A percentile compares a stretch with the other conserved stretches of the same genome.
phyloP scores from a whole-genome alignment of 1,140 invertebrate species.

The Lordiphosa stackelbergi region DNA sequence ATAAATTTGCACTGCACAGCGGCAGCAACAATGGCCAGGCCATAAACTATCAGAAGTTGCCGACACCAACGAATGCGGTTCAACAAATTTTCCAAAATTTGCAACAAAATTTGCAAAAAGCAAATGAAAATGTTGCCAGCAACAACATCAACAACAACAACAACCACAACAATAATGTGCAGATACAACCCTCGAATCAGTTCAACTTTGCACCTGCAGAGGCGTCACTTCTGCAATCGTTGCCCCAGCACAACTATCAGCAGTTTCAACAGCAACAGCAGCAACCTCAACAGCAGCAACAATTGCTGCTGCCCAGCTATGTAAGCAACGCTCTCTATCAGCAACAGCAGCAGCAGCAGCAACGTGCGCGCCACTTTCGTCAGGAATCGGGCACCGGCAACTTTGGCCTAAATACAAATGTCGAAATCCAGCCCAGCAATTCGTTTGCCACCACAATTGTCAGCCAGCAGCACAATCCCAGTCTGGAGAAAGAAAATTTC shows the following conservation, averaged over 20 bases:
- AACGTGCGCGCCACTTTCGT: constrained; percentile 76
- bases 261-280: constrained; percentile 57
- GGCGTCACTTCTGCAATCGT: constrained; percentile 53
- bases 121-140: constrained; percentile 43
- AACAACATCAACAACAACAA: constrained; percentile 6
- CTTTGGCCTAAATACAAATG: constrained; percentile 65
- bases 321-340: constrained; percentile 61
- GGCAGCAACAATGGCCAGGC: constrained; percentile 28
- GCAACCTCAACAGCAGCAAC: constrained; percentile 47
- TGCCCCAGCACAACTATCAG: constrained; percentile 71
- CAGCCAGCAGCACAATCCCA: constrained; percentile 53
- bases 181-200: constrained; percentile 69
- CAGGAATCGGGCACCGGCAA: constrained; percentile 78
- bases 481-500: constrained; percentile 71
- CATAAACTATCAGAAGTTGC: constrained; percentile 61
- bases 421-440: constrained; percentile 60
- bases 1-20: constrained; percentile 64
- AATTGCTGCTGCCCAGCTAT: constrained; percentile 55
- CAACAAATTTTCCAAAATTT: constrained; percentile 74
- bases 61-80: constrained; percentile 55
- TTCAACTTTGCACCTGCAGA: constrained; percentile 68
- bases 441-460: constrained; percentile 60
- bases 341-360: constrained; percentile 59
- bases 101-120: constrained; percentile 65
- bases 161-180: constrained; percentile 37